These are phyloP conservation scores for Altica lythri DNA, from an alignment of 2,888 invertebrate genomes.

Conservation along the genomic window DNA sequence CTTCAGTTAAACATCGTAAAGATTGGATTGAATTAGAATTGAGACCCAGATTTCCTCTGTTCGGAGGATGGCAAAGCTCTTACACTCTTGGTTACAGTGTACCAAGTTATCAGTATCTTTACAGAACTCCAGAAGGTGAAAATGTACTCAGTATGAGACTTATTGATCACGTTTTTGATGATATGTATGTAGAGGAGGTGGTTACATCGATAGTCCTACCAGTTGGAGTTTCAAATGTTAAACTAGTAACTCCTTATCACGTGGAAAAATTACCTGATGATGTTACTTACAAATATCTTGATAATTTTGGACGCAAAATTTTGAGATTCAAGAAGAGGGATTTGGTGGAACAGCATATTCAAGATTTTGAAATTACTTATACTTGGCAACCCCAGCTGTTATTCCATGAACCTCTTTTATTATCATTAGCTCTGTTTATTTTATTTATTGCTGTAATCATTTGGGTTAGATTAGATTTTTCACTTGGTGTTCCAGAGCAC, in stretches of 20 bases:
- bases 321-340: conserved; percentile 80
- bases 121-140: conserved; percentile 71
- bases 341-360: conserved; percentile 94
- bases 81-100: conserved; percentile 93
- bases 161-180: conserved; percentile 96
- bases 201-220: conserved; percentile 90
- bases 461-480: conserved; percentile 95
- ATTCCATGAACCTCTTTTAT: conserved; percentile 91
- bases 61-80: conserved; percentile 98
- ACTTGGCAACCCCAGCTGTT: conserved; percentile 83
- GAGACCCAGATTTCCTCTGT: conserved; percentile 95
- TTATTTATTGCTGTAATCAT: conserved; percentile 91
- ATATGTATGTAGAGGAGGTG: conserved; percentile 92
- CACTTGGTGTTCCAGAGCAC: conserved; percentile 64
- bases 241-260: conserved; percentile 80
- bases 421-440: conserved; percentile 85
- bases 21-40: conserved; percentile 95
- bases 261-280: conserved; percentile 76
- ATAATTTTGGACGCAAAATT: conserved; percentile 89
- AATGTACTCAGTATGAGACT: conserved; percentile 90
- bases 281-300: conserved; percentile 90
- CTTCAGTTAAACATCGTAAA: conserved; percentile 83
- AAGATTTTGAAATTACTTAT: conserved; percentile 89
- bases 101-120: conserved; percentile 95
- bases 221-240: conserved; percentile 85